Evolutionary conservation across 2,888 invertebrate genomes (phyloP).

Genomic region (Lithophane leautieri): DNA sequence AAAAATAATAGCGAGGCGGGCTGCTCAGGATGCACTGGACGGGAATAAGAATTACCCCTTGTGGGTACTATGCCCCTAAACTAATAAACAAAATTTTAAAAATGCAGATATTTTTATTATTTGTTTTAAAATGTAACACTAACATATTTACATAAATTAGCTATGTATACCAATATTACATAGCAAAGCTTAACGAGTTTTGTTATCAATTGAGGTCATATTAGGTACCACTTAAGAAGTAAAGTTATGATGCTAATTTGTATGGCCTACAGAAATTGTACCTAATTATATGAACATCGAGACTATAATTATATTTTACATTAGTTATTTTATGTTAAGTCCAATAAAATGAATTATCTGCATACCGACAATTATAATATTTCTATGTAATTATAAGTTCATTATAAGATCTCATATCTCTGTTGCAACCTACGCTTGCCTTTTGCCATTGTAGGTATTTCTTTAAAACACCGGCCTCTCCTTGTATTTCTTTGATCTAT

Average conservation of each 20-base stretch:
- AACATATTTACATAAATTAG: slow-evolving; percentile 46
- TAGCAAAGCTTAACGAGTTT: slow-evolving; percentile 26
- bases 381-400: too few relatives aligned
- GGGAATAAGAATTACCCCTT: too few relatives aligned
- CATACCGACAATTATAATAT: background rate
- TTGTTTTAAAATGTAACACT: slow-evolving; percentile 13
- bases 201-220: slow-evolving; percentile 40
- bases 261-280: background rate
- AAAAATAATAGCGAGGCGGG: background rate
- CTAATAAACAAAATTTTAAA: background rate
- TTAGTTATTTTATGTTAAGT: background rate
- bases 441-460: background rate
- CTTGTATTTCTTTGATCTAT: background rate
- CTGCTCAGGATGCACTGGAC: background rate
- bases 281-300: background rate
- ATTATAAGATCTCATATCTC: background rate
- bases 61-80: background rate
- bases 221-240: slow-evolving; percentile 32
- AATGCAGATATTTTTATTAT: background rate
- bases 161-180: slow-evolving; percentile 44
- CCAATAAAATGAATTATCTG: background rate
- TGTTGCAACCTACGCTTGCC: background rate
- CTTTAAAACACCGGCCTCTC: background rate
- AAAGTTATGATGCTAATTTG: slow-evolving; percentile 4
- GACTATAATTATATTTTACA: too few relatives aligned